Evolutionary conservation across 2,797 vertebrate genomes (phyloP), one percentile per base, ranked within the genome.

Genomic region (Masticophis lateralis): DNA sequence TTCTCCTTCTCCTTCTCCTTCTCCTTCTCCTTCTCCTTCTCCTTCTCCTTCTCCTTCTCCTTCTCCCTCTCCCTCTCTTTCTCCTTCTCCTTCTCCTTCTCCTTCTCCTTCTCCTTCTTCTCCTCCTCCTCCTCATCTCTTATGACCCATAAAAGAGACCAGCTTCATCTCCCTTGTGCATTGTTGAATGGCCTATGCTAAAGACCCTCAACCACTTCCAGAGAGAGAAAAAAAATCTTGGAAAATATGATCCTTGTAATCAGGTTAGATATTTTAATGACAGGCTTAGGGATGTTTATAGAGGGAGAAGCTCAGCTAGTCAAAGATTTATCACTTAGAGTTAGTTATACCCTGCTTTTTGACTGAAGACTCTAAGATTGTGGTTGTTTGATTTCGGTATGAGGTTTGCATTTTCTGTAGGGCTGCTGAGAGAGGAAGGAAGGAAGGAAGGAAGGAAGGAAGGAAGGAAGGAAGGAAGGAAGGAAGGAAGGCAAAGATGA

Each of bases 51-150:
- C 43, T 43, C 4, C 47, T 47, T 4, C 4, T 47, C 4, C 47
- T 47, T 6, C 5, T 7, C 6, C 6, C 7, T 6, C 5, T 7
- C 47, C 6, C 7, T 6, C 5, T 7, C 47, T 1, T 47, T 6
- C 5, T 8, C 47, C 6, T 7, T 6, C 43, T 47, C 43, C 43
- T 47, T 4, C 43, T 8, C 1, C 47, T 47, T 1, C 47, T 51
- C 47, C 47, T 51, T 1, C 47, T 51, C 47, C 47, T 51, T 1
- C 47, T 51, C 6, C 47, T 51, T 8, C 6, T 51, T 7, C 1
- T 27, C 32, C 47, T 51, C 6, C 47, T 51, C 1, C 6, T 51
- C 7, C 1, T 27, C 32, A 22, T 79, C 32, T 79, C 32, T 79
- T 20, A 18, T 10, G 22, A 3, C 7, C 10, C 32, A 22, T 22